Evolutionary conservation across 1,140 invertebrate species (phyloP).

Genomic region (Lithobius niger): DNA sequence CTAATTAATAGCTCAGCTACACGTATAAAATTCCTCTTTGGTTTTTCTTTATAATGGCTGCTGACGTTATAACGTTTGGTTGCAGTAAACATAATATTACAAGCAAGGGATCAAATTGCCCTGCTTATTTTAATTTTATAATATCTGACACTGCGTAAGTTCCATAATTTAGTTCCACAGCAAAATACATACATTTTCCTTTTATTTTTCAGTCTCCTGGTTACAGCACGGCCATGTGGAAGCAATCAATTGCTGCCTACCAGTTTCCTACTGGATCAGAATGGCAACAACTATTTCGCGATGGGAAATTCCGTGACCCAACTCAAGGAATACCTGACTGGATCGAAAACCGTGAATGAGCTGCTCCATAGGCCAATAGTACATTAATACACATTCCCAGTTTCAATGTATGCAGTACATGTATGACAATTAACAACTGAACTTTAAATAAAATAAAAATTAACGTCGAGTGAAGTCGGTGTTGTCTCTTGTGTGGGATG

Average conservation of each 20-base stretch:
- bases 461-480: no score
- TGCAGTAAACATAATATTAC: background rate
- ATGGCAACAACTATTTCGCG: constrained; percentile 49
- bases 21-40: background rate
- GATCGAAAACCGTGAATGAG: no score
- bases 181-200: constrained; percentile 10
- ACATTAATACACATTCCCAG: no score
- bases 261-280: constrained; percentile 57
- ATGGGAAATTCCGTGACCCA: constrained; percentile 21
- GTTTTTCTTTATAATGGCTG: background rate
- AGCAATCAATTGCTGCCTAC: constrained; percentile 47
- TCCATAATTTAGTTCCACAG: background rate
- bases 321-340: background rate
- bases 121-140: background rate
- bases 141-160: background rate
- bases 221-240: constrained; percentile 62
- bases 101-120: background rate
- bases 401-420: no score
- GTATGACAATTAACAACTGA: no score
- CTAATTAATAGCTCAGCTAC: no score
- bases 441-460: no score
- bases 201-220: constrained; percentile 44
- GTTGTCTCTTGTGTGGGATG: no score
- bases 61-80: background rate
- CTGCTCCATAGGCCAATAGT: no score